A percentile compares a stretch with the other conserved stretches of the same genome.
Evolutionary conservation across 2,797 vertebrate species (phyloP).

Genomic region (Spinus pinus): DNA sequence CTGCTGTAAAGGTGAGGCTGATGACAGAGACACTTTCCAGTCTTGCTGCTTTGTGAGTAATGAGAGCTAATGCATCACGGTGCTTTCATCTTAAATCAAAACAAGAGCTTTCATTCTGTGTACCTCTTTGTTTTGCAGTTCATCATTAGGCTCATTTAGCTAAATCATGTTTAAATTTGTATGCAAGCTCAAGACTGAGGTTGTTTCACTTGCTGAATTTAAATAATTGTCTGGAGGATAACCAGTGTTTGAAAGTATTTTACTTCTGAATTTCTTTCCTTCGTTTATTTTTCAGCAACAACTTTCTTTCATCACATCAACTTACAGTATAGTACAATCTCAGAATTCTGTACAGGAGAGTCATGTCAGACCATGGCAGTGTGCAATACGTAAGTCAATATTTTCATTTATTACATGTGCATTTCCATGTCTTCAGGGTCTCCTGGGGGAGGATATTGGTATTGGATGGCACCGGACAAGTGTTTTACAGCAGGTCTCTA

Average conservation of each 20-base stretch:
- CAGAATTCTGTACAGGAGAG: conserved; percentile 98
- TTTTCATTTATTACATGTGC: neutral
- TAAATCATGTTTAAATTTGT: conserved; percentile 27
- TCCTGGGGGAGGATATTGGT: neutral
- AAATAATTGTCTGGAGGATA: neutral
- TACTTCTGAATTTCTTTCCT: neutral
- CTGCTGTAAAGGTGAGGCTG: neutral
- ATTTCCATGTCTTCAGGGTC: neutral
- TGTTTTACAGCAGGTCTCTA: neutral
- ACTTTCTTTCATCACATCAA: conserved; percentile 99
- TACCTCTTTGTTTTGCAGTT: conserved; percentile 30
- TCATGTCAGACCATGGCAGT: conserved; percentile 97
- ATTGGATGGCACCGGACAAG: neutral
- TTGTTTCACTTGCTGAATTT: neutral
- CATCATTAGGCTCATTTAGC: conserved; percentile 17
- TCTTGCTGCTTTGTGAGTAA: conserved; percentile 63
- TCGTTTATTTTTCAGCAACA: conserved; percentile 85
- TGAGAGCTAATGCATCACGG: conserved; percentile 26
- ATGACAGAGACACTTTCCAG: neutral
- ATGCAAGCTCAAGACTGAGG: neutral
- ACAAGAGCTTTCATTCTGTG: conserved; percentile 28
- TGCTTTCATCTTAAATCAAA: conserved; percentile 60
- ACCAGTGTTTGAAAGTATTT: neutral
- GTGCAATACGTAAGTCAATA: conserved; percentile 91
- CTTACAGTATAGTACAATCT: conserved; percentile 99